Percentiles rank a stretch among this genome's conserved stretches.
Conservation (phyloP, 2,113 vertebrate species). For the Bambusicola thoracicus region DNA sequence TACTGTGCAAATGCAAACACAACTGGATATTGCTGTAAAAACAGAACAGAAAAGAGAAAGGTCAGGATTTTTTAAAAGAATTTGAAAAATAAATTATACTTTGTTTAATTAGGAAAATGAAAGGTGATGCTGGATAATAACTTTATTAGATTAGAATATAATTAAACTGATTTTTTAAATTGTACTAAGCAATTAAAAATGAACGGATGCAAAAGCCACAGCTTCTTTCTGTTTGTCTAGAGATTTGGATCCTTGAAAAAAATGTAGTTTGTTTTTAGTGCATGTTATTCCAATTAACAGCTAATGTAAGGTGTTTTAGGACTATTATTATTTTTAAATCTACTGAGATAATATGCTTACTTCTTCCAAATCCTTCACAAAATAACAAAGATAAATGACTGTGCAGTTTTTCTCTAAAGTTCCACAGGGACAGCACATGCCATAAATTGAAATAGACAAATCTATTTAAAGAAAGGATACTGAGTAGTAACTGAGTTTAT, state of each 20-base stretch:
- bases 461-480: slow-evolving; percentile 17
- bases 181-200: neutral
- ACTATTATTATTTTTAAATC: slow-evolving; percentile 15
- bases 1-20: neutral
- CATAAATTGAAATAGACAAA: slow-evolving; percentile 4
- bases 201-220: neutral
- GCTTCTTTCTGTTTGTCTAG: neutral
- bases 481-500: neutral
- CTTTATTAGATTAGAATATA: neutral
- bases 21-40: neutral
- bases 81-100: neutral
- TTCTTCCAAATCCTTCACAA: slow-evolving; percentile 4
- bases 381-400: slow-evolving; percentile 18
- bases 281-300: slow-evolving; percentile 24
- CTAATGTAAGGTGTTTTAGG: neutral
- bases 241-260: neutral
- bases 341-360: neutral
- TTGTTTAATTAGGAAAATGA: neutral
- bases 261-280: neutral
- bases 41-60: neutral
- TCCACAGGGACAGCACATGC: neutral
- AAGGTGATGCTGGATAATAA: neutral
- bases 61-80: neutral
- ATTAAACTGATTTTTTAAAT: neutral
- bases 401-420: neutral